Evolutionary conservation across 2,888 invertebrate genomes (phyloP), one percentile per base, ranked within the genome.

Genomic region (Agrotis exclamationis): DNA sequence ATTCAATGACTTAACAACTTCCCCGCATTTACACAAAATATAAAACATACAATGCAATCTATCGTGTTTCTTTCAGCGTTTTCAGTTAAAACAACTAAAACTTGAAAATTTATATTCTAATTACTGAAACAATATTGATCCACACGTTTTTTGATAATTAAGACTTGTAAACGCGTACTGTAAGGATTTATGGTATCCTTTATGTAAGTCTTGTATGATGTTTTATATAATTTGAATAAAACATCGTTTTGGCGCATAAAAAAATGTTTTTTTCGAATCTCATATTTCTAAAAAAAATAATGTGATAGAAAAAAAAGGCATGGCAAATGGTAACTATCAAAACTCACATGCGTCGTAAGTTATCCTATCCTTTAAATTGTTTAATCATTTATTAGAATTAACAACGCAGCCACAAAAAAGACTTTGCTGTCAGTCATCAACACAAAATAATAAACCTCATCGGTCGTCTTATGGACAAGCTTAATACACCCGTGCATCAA

Each of bases 241-340:
- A 39, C 39, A 39, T 39, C 39, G 33, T 6, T 7, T 33, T 7
- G 39, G 39, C 39, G 39, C 2, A 9, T 9, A 11, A 11, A 39
- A n/a, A 39, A 9, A 39, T 39, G 39, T 39, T 33, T 33, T 28
- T 33, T 33, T 9, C 9, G 9, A 9, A 9, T 33, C 33, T 33
- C 33, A 33, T 33, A 33, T 33, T 33, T 33, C 33, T 33, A 33
- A 33, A 33, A 24, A 33, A 28, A 5, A 28, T 28, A 0, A 28
- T 28, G 3, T 28, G 28, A 28, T 28, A 28, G 28, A 28, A 28
- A 28, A 28, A 28, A n/a, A n/a, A n/a, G n/a, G n/a, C n/a, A n/a
- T n/a, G n/a, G n/a, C n/a, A n/a, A 63, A 63, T 58, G 72, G 72
- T 74, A 78, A 78, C 79, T 74, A 58, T 53, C 0, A 28, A 60